Evolutionary conservation across 2,797 vertebrate genomes (phyloP).

Genomic region (Macropodus opercularis): DNA sequence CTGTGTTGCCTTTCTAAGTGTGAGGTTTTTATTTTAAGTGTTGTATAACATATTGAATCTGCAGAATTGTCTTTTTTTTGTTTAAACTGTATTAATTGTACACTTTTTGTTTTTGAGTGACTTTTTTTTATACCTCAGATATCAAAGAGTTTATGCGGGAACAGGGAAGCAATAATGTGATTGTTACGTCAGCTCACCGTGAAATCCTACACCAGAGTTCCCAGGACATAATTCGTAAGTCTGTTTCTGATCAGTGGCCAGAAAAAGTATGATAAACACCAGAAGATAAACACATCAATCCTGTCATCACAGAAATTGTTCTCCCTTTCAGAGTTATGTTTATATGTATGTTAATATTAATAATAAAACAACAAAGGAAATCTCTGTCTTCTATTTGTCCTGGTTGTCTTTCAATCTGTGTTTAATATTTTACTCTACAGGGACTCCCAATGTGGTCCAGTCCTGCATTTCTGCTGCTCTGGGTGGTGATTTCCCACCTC

Average conservation of each 20-base stretch:
- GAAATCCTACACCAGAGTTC: slow-evolving; percentile 85
- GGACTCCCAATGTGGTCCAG: slow-evolving; percentile 68
- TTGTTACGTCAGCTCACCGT: slow-evolving; percentile 86
- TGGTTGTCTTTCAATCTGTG: slow-evolving; percentile 14
- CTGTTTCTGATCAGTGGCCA: slow-evolving; percentile 15
- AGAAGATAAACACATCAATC: background rate
- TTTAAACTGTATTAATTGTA: background rate
- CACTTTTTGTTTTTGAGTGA: background rate
- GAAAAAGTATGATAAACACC: slow-evolving; percentile 1
- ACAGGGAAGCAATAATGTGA: slow-evolving; percentile 87
- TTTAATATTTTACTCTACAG: slow-evolving; percentile 40
- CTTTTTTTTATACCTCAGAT: slow-evolving; percentile 73
- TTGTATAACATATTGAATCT: background rate
- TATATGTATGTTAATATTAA: slow-evolving; percentile 5
- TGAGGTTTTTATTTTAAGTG: background rate
- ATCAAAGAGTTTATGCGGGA: slow-evolving; percentile 87
- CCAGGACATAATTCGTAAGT: slow-evolving; percentile 85
- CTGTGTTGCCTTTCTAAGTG: background rate
- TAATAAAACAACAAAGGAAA: background rate
- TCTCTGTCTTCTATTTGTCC: background rate
- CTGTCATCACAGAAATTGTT: background rate
- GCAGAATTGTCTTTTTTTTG: background rate
- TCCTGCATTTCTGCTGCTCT: slow-evolving; percentile 76
- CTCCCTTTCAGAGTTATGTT: background rate
- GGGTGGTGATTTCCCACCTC: slow-evolving; percentile 75